Evolutionary conservation across 1,140 invertebrate species (phyloP).

Genomic region (Pseudomyrmex concolor): DNA sequence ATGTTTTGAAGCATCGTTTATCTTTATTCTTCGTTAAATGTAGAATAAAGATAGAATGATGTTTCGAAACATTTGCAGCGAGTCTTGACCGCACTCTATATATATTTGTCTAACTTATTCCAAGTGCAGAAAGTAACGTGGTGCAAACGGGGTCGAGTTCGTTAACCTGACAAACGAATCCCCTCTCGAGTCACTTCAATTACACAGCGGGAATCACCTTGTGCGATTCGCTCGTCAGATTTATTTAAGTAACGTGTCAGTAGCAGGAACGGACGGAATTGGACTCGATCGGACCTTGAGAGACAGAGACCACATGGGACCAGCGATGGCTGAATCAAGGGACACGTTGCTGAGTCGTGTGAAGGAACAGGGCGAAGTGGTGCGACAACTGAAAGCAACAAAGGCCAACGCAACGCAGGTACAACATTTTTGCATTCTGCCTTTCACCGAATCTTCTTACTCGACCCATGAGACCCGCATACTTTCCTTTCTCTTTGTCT

Average conservation of each 20-base stretch:
- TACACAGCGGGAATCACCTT: no score
- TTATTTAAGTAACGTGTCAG: constrained; percentile 27
- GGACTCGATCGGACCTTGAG: neutral
- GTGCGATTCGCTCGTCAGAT: neutral
- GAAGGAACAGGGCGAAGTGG: constrained; percentile 92
- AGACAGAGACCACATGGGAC: constrained; percentile 40
- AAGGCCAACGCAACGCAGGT: constrained; percentile 91
- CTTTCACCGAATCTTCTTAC: neutral
- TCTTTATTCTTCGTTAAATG: no score
- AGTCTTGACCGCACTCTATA: no score
- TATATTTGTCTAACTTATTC: no score
- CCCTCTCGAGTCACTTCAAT: no score
- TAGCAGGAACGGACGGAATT: constrained; percentile 35
- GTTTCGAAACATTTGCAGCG: no score
- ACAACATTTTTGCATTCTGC: constrained; percentile 67
- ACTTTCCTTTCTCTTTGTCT: constrained; percentile 13
- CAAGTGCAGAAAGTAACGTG: no score
- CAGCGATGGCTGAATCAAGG: constrained; percentile 78
- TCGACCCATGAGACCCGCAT: neutral
- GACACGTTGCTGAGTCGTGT: constrained; percentile 88
- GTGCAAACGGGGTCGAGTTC: no score
- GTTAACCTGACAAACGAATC: no score
- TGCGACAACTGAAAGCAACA: constrained; percentile 91
- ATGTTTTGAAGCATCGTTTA: no score
- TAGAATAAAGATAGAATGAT: no score